Evolutionary conservation across 2,888 invertebrate species (phyloP).

Genomic region (Holacanthella duospinosa): DNA sequence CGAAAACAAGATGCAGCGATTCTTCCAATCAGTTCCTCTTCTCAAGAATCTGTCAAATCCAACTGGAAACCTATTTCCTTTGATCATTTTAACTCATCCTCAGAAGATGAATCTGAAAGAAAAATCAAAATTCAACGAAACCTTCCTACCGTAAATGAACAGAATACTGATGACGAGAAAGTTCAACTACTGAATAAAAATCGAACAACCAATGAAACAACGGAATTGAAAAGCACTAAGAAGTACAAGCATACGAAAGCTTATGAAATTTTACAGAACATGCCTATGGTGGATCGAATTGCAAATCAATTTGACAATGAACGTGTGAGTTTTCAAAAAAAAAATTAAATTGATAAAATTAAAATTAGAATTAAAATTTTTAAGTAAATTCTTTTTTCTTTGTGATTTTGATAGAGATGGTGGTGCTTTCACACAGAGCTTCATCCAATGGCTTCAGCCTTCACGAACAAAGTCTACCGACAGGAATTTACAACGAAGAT

Average conservation of each 20-base stretch:
- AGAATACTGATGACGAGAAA: too few species aligned
- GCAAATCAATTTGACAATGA: background rate
- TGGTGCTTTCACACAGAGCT: background rate
- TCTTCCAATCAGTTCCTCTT: background rate
- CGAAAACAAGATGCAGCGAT: background rate
- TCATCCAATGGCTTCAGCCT: background rate
- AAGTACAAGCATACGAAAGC: background rate
- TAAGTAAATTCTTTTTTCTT: background rate
- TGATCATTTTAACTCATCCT: background rate
- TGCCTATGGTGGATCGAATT: background rate
- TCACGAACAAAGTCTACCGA: background rate
- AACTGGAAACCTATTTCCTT: too few species aligned
- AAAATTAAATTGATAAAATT: background rate
- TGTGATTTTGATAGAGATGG: background rate
- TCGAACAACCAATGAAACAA: too few species aligned
- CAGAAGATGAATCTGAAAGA: background rate
- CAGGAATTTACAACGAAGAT: background rate
- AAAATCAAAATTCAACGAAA: too few species aligned
- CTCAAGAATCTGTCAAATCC: background rate
- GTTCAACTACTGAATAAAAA: background rate
- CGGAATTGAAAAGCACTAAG: too few species aligned
- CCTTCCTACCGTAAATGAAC: too few species aligned
- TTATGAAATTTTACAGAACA: background rate
- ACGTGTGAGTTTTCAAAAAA: background rate
- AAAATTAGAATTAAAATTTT: background rate